Conservation (phyloP, 1,140 invertebrate genomes). For the Steinernema khuongi region DNA sequence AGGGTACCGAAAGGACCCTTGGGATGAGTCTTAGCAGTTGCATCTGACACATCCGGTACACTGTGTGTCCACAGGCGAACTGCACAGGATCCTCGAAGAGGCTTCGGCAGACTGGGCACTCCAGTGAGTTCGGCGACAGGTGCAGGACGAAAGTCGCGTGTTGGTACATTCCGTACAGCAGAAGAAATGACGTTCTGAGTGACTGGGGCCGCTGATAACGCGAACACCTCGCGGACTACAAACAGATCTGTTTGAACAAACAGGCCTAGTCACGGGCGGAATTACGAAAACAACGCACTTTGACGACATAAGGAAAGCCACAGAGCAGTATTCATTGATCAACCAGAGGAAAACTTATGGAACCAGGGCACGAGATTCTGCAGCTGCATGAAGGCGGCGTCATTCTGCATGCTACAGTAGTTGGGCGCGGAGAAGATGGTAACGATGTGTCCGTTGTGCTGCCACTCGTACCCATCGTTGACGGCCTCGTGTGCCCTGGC, state of each 20-base stretch:
- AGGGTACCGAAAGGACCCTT: background rate
- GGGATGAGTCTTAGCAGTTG: background rate
- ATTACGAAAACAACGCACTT: background rate
- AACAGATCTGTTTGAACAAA: slow-evolving; percentile 7
- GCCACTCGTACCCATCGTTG: background rate
- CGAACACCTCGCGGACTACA: background rate
- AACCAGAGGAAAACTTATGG: background rate
- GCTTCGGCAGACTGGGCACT: background rate
- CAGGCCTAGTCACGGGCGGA: background rate
- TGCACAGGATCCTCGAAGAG: background rate
- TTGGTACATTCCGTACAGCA: background rate
- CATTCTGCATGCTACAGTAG: slow-evolving; percentile 20
- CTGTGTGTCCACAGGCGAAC: background rate
- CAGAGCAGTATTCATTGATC: background rate
- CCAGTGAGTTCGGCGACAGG: slow-evolving; percentile 1
- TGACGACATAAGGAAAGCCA: background rate
- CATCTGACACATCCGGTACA: background rate
- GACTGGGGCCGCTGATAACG: background rate
- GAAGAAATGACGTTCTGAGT: background rate
- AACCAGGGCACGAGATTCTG: background rate
- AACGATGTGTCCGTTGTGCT: background rate
- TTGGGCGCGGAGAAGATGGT: slow-evolving; percentile 18
- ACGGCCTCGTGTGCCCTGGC: background rate
- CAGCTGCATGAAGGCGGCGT: slow-evolving; percentile 25
- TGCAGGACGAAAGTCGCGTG: background rate